Evolutionary conservation across 2,888 invertebrate genomes (phyloP).

Genomic region (Melipona beecheii): DNA sequence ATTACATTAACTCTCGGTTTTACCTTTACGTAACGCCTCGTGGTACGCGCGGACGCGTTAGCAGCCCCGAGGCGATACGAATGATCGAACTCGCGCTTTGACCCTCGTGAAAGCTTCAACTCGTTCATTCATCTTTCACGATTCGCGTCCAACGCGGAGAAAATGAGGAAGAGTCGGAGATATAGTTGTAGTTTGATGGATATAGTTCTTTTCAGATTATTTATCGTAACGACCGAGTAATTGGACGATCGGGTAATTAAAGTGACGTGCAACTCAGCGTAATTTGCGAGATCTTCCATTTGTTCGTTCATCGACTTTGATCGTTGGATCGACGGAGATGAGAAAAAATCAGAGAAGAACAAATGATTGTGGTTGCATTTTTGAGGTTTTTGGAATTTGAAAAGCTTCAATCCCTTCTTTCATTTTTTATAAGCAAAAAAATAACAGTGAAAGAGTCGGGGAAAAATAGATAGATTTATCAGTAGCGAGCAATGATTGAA

Average conservation of each 20-base stretch:
- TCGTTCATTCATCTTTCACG: constrained; percentile 4
- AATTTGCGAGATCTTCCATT: not conserved
- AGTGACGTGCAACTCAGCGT: too few relatives aligned
- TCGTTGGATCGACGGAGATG: not conserved
- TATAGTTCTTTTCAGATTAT: too few relatives aligned
- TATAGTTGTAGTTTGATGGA: too few relatives aligned
- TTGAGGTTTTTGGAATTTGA: too few relatives aligned
- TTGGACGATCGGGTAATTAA: too few relatives aligned
- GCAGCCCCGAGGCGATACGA: constrained; percentile 15
- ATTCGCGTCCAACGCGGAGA: too few relatives aligned
- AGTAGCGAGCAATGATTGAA: not conserved
- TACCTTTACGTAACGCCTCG: constrained; percentile 48
- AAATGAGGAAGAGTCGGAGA: too few relatives aligned
- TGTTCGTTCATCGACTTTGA: not conserved
- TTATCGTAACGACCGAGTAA: too few relatives aligned
- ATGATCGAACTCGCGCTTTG: constrained; percentile 15
- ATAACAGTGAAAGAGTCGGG: not conserved
- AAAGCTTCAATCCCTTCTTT: constrained; percentile 27
- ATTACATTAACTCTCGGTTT: constrained; percentile 47
- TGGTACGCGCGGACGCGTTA: constrained; percentile 27
- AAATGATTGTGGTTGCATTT: too few relatives aligned
- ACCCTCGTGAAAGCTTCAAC: constrained; percentile 37
- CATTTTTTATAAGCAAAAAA: not conserved
- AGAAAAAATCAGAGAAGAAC: too few relatives aligned
- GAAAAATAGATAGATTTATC: not conserved